Conservation (phyloP, 2,797 vertebrate species). For the Syndactyla subalaris region DNA sequence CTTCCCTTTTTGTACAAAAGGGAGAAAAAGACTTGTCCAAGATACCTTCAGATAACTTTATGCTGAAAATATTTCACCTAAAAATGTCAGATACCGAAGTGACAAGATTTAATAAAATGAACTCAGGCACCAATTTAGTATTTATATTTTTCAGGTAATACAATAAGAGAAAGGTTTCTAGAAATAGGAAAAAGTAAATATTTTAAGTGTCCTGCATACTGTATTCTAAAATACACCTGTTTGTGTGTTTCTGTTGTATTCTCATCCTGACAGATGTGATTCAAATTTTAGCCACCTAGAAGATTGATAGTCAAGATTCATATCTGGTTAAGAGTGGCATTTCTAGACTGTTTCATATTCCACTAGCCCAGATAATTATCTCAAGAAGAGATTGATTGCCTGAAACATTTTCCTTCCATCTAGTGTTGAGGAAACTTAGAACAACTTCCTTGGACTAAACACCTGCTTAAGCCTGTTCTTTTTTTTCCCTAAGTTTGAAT, state of each 20-base stretch:
- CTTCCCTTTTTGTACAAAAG: neutral
- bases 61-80: neutral
- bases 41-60: neutral
- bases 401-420: neutral
- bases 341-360: neutral
- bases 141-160: neutral
- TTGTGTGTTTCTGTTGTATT: neutral
- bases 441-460: neutral
- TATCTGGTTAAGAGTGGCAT: neutral
- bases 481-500: neutral
- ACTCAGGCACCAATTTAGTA: neutral
- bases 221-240: neutral
- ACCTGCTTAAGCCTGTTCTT: neutral
- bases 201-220: neutral
- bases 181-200: neutral
- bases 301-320: neutral
- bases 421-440: neutral
- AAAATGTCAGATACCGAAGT: neutral
- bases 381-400: neutral
- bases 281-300: neutral
- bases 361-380: neutral
- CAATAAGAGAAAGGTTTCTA: neutral
- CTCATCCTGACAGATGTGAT: neutral
- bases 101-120: neutral
- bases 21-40: neutral